Evolutionary conservation across 2,113 vertebrate genomes (phyloP).

Genomic region (Seriola aureovittata): DNA sequence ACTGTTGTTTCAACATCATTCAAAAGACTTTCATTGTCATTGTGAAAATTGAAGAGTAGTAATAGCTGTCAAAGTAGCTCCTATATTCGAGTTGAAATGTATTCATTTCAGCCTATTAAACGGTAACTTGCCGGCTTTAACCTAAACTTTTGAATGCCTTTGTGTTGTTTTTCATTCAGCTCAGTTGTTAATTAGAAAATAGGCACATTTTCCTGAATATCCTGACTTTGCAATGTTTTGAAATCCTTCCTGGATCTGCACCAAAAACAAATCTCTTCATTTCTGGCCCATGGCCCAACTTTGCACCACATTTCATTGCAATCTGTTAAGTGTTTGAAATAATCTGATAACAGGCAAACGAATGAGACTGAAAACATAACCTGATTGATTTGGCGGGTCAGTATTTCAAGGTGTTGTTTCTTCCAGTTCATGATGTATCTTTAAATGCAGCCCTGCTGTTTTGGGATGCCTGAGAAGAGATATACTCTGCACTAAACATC

Average conservation of each 20-base stretch:
- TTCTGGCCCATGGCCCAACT: not conserved
- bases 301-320: slow-evolving; percentile 6
- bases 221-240: not conserved
- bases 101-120: not conserved
- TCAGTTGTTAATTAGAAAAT: not conserved
- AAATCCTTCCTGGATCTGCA: not conserved
- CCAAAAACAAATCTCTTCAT: not conserved
- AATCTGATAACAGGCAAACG: not conserved
- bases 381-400: not conserved
- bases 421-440: slow-evolving; percentile 10
- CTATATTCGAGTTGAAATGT: not conserved
- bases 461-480: slow-evolving; percentile 4
- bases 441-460: slow-evolving; percentile 14
- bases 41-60: no score
- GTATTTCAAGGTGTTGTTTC: slow-evolving; percentile 10
- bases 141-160: not conserved
- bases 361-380: not conserved
- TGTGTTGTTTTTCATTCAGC: not conserved
- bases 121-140: not conserved
- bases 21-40: no score
- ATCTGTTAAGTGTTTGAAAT: slow-evolving; percentile 7
- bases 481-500: slow-evolving; percentile 26
- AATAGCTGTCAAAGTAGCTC: no score
- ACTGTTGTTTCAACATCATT: not conserved
- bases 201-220: not conserved